phyloP scores from a whole-genome alignment of 2,113 vertebrate genomes.

The Cyanoramphus novaezelandiae region DNA sequence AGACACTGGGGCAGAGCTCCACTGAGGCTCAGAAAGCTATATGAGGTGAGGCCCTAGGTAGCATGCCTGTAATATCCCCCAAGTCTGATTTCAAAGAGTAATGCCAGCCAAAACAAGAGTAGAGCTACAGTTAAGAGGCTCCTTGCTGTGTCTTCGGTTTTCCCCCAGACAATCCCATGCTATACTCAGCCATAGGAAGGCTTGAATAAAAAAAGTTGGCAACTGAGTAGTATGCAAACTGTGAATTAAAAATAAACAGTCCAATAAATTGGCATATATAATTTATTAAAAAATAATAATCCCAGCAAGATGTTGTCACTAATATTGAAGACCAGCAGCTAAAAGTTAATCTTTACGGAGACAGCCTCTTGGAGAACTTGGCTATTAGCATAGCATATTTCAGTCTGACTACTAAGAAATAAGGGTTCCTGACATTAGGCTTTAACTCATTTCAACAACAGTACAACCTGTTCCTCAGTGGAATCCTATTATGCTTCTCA shows the following conservation, averaged over 20 bases:
- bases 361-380: not conserved
- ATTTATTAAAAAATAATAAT: not conserved
- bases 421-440: not conserved
- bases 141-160: not conserved
- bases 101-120: not conserved
- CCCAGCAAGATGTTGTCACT: not conserved
- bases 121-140: not conserved
- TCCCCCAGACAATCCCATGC: not conserved
- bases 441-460: constrained; percentile 1
- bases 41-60: not conserved
- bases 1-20: not conserved
- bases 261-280: not conserved
- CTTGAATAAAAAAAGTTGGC: not conserved
- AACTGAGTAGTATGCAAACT: not conserved
- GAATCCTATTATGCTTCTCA: constrained; percentile 62
- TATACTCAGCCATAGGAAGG: not conserved
- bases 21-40: not conserved
- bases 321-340: not conserved
- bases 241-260: not conserved
- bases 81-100: not conserved
- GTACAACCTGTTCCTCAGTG: constrained; percentile 1
- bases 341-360: not conserved
- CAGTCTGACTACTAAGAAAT: not conserved
- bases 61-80: not conserved
- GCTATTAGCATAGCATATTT: not conserved